phyloP scores from a whole-genome alignment of 2,797 vertebrate genomes.

The Nyctalus aviator region DNA sequence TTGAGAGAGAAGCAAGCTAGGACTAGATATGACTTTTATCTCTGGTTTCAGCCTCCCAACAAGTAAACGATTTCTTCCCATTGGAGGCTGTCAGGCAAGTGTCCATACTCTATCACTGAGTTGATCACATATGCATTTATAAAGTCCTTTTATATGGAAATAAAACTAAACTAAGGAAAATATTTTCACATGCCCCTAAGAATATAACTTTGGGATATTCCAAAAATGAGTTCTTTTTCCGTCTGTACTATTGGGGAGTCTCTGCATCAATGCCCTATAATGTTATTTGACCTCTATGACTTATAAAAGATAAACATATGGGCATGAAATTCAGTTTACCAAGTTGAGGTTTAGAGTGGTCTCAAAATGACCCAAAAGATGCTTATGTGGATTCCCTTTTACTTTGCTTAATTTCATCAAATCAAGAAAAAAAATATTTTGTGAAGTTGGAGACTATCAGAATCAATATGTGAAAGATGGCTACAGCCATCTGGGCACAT shows the following conservation, averaged over 20 bases:
- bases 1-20: background rate
- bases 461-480: background rate
- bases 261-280: background rate
- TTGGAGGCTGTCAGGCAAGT: background rate
- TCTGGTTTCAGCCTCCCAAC: background rate
- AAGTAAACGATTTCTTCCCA: background rate
- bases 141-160: background rate
- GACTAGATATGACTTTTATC: background rate
- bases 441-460: background rate
- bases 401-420: conserved; percentile 7
- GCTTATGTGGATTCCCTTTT: background rate
- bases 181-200: background rate
- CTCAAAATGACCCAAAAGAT: background rate
- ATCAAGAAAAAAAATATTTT: background rate
- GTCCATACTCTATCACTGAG: background rate
- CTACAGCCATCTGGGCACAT: background rate
- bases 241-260: background rate
- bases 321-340: background rate
- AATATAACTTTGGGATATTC: background rate
- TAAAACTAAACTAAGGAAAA: background rate
- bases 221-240: background rate
- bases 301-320: background rate
- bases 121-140: background rate
- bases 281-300: background rate
- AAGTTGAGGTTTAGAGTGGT: background rate